These are phyloP conservation scores for Adelphocoris suturalis DNA, from an alignment of 2,888 invertebrate species.

Conservation along the genomic window DNA sequence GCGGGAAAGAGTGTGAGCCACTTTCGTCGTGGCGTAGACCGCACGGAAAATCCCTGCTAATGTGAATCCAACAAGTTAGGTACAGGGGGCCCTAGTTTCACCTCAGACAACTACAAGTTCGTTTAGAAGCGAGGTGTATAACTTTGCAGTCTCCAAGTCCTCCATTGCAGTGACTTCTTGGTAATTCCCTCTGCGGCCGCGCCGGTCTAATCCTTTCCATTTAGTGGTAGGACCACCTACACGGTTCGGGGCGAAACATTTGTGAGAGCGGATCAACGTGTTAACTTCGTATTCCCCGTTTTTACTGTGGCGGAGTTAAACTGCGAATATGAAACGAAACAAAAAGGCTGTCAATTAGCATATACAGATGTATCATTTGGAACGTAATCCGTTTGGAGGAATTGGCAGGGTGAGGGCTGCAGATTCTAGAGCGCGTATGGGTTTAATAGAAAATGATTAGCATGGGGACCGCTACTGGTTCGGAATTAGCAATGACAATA, in stretches of 20 bases:
- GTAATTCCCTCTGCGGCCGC: conserved; percentile 12
- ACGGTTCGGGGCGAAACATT: background rate
- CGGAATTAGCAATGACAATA: no score
- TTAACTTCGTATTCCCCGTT: background rate
- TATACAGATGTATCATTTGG: no score
- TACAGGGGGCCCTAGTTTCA: background rate
- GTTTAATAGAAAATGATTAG: no score
- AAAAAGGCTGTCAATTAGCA: no score
- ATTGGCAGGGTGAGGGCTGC: no score
- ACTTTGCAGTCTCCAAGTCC: conserved; percentile 9
- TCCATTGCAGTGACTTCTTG: conserved; percentile 25
- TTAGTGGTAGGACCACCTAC: background rate
- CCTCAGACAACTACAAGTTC: conserved; percentile 15
- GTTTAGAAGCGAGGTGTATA: background rate
- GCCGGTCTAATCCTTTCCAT: background rate
- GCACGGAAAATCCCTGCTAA: conserved; percentile 12
- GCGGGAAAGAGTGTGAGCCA: background rate
- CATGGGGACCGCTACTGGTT: no score
- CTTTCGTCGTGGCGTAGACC: background rate
- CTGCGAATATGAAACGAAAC: no score
- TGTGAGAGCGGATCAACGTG: background rate
- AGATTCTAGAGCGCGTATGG: no score
- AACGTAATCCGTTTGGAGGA: no score
- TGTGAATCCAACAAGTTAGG: conserved; percentile 22
- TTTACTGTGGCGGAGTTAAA: no score